phyloP scores from a whole-genome alignment of 2,797 vertebrate species.

The Manis crassicaudata region DNA sequence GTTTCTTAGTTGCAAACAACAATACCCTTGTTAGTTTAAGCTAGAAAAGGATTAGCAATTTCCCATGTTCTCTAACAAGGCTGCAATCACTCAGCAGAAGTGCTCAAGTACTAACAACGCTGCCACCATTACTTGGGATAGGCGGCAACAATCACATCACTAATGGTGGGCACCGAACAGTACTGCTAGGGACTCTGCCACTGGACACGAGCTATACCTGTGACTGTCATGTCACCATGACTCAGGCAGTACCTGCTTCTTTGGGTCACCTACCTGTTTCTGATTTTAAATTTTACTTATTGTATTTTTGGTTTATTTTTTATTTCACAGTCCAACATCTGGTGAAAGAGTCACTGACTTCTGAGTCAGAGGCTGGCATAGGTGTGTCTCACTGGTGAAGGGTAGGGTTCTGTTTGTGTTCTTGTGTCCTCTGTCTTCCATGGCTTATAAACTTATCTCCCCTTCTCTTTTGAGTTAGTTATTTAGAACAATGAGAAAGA shows the following conservation, averaged over 20 bases:
- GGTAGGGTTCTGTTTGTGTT: not conserved
- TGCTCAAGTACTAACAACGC: not conserved
- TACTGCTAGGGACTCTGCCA: not conserved
- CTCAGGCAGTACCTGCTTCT: not conserved
- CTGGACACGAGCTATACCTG: not conserved
- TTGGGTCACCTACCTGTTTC: not conserved
- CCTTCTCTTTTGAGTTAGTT: not conserved
- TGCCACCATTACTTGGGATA: not conserved
- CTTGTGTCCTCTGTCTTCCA: not conserved
- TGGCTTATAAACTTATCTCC: not conserved
- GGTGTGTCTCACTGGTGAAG: not conserved
- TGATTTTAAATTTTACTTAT: not conserved
- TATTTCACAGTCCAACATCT: not conserved
- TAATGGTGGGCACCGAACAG: not conserved
- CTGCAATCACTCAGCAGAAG: not conserved
- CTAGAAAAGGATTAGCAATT: not conserved
- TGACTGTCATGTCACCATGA: not conserved
- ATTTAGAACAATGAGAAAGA: not conserved
- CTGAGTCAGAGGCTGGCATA: not conserved
- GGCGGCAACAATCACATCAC: not conserved
- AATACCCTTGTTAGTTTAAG: not conserved
- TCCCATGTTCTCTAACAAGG: not conserved
- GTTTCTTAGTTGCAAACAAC: not conserved
- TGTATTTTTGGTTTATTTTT: not conserved
- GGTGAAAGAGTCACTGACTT: not conserved